Conservation (phyloP, 2,888 invertebrate genomes). For the Lasioglossum marginatum region DNA sequence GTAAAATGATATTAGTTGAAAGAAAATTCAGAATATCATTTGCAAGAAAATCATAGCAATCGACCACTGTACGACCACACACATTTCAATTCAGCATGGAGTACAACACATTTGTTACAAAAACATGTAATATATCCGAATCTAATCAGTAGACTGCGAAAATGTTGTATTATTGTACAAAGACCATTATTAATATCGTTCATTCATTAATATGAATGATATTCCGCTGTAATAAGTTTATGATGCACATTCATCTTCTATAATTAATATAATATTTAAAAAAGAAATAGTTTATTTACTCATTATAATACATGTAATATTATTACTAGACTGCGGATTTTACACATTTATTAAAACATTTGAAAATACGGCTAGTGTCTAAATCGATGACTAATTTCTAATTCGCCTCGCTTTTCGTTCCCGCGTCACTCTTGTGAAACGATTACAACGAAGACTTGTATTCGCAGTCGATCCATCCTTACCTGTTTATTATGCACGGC, state of each 20-base stretch:
- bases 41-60: neutral
- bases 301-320: too few relatives aligned
- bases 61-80: neutral
- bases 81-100: neutral
- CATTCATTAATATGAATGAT: too few relatives aligned
- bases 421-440: neutral
- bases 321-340: too few relatives aligned
- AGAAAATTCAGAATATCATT: neutral
- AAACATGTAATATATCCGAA: too few relatives aligned
- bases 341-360: neutral
- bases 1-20: neutral
- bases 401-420: neutral
- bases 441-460: neutral
- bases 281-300: too few relatives aligned
- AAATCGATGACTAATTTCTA: constrained; percentile 5
- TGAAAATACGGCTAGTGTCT: neutral
- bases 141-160: too few relatives aligned
- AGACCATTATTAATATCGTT: neutral
- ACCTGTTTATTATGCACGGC: neutral
- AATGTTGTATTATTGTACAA: too few relatives aligned
- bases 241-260: neutral
- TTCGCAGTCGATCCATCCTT: neutral
- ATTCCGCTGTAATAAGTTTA: too few relatives aligned
- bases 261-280: neutral
- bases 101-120: neutral